These are phyloP conservation scores for Callipepla californica DNA, from an alignment of 2,113 vertebrate species.

Conservation along the genomic window DNA sequence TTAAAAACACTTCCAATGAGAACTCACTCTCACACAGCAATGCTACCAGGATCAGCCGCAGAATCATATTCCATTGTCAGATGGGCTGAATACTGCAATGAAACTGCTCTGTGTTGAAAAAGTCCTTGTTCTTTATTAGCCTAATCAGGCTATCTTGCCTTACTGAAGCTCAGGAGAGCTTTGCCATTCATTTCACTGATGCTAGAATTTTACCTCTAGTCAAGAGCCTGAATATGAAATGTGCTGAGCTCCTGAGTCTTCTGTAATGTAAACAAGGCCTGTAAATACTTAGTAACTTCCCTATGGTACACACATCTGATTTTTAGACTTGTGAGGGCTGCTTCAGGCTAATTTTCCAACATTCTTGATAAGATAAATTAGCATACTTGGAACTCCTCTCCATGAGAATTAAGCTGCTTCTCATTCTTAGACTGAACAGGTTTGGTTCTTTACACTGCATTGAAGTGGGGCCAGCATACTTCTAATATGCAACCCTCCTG, in stretches of 20 bases:
- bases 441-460: constrained; percentile 4
- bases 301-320: background rate
- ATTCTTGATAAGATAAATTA: background rate
- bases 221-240: background rate
- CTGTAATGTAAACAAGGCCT: background rate
- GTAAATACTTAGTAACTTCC: background rate
- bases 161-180: background rate
- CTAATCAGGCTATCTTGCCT: background rate
- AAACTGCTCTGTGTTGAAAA: background rate
- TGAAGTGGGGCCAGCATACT: background rate
- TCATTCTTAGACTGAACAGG: constrained; percentile 18
- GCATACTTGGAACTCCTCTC: background rate
- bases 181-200: background rate
- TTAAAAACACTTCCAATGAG: background rate
- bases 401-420: constrained; percentile 9
- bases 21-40: background rate
- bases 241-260: rapidly evolving
- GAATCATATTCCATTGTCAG: background rate
- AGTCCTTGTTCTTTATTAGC: background rate
- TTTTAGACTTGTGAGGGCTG: background rate
- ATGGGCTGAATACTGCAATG: background rate
- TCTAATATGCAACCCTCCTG: background rate
- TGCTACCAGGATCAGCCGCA: background rate
- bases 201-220: background rate
- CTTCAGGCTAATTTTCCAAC: background rate